Conservation (phyloP, 23 tunicate species). For the Phallusia fumigata region DNA sequence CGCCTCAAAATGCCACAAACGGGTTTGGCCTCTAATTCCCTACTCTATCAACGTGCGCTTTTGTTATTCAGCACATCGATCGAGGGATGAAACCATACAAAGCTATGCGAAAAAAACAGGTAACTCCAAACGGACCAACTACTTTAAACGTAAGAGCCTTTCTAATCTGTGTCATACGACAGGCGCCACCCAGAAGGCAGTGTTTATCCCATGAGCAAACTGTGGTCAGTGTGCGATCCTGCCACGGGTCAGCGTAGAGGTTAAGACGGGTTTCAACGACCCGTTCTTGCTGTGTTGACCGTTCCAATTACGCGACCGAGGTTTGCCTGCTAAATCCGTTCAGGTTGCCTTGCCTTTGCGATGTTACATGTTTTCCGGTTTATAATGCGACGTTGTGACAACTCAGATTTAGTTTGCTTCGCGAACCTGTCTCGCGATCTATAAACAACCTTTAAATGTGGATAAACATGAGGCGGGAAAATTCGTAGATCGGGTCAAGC, state of each 20-base stretch:
- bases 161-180: background rate
- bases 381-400: slow-evolving; percentile 8
- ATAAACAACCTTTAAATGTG: too few species aligned
- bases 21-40: background rate
- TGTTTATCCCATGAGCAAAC: slow-evolving; percentile 8
- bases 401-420: too few species aligned
- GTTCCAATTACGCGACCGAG: background rate
- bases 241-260: slow-evolving; percentile 10
- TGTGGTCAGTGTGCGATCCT: background rate
- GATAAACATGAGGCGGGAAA: too few species aligned
- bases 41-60: too few species aligned
- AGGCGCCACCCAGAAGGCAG: background rate
- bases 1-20: background rate
- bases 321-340: background rate
- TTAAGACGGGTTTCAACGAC: background rate
- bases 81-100: too few species aligned
- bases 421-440: too few species aligned
- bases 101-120: background rate
- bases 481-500: background rate
- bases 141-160: background rate
- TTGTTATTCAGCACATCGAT: background rate
- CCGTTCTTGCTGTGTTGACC: background rate
- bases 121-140: background rate
- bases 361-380: slow-evolving; percentile 24
- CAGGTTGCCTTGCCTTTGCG: background rate